Evolutionary conservation across 1,140 invertebrate species (phyloP).

Genomic region (Panulirus ornatus): DNA sequence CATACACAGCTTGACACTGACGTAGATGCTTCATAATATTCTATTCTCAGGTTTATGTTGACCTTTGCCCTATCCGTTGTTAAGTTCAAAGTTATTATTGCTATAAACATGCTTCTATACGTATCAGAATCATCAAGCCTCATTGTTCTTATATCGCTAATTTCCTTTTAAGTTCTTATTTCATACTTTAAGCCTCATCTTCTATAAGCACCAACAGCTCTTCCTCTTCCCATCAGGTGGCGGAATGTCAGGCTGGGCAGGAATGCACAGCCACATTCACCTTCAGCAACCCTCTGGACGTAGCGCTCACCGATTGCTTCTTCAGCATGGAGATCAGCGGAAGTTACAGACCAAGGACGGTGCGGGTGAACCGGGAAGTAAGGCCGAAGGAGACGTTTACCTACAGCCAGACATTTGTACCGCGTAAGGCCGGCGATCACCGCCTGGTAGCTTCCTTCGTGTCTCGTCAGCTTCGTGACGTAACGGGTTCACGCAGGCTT

Average conservation of each 20-base stretch:
- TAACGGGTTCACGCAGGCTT: conserved; percentile 76
- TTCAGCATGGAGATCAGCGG: conserved; percentile 70
- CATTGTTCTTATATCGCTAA: too few species aligned
- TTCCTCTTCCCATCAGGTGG: conserved; percentile 50
- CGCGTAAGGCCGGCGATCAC: conserved; percentile 75
- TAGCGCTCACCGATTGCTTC: conserved; percentile 69
- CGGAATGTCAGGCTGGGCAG: conserved; percentile 59
- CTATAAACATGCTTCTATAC: too few species aligned
- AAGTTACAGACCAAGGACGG: conserved; percentile 57
- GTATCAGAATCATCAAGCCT: too few species aligned
- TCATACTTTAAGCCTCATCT: too few species aligned
- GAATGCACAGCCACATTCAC: conserved; percentile 68
- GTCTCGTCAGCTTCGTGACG: conserved; percentile 76
- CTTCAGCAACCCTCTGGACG: conserved; percentile 74
- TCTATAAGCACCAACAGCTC: too few species aligned
- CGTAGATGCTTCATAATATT: too few species aligned
- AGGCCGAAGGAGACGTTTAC: conserved; percentile 76
- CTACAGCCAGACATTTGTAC: conserved; percentile 75
- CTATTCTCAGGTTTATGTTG: too few species aligned
- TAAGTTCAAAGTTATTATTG: too few species aligned
- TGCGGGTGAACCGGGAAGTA: conserved; percentile 76
- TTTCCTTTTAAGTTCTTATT: too few species aligned
- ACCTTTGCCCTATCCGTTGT: too few species aligned
- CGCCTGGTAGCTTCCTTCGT: conserved; percentile 77
- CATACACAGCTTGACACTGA: too few species aligned